Base-by-base conservation (phyloP, 2,113 vertebrate genomes). In the Oreotrochilus melanogaster region DNA sequence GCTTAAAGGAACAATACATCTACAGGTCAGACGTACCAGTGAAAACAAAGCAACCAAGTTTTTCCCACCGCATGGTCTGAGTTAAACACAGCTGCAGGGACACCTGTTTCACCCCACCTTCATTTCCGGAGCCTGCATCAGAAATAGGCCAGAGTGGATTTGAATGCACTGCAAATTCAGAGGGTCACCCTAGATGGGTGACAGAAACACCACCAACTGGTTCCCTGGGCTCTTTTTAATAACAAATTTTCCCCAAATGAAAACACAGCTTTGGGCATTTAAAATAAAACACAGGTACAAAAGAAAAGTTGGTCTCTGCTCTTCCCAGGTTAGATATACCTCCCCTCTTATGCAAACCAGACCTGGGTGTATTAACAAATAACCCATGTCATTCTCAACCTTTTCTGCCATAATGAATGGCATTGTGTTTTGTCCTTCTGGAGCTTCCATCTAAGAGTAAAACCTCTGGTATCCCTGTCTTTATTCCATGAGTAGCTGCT, bases 31-130 rank as follows among this genome's bases (percentile, higher is more conserved):
- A 57, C 2, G 1, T 9, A 91, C 5, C 56, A 47, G 18, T 13
- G 39, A 92, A 80, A 92, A 80, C 51, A 79, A 48, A 86, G 71
- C 51, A 75, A 84, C n/a, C 0, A 0, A 62, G 11, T 54, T 37
- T 47, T 81, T 64, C 48, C 64, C 7, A 9, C 2, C 0, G 1
- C 17, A 2, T 7, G 16, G 31, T 27, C 42, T 0, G 14, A 82
- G 37, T 42, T 15, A 69, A 93, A 64, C 33, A 56, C 67, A 86
- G 71, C 82, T 96, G 82, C 47, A 78, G 42, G 23, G 51, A 80
- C 92, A 96, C 47, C 89, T 91, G 27, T 14, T 76, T 33, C 33
- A 82, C 31, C 33, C 66, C 67, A 88, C 27, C n/a, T 72, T 53
- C 50, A 71, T 7, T 54, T 51, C 78, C 15, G 0, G 30, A 54